Conservation (phyloP, 2,888 invertebrate species). For the Halictus ligatus region DNA sequence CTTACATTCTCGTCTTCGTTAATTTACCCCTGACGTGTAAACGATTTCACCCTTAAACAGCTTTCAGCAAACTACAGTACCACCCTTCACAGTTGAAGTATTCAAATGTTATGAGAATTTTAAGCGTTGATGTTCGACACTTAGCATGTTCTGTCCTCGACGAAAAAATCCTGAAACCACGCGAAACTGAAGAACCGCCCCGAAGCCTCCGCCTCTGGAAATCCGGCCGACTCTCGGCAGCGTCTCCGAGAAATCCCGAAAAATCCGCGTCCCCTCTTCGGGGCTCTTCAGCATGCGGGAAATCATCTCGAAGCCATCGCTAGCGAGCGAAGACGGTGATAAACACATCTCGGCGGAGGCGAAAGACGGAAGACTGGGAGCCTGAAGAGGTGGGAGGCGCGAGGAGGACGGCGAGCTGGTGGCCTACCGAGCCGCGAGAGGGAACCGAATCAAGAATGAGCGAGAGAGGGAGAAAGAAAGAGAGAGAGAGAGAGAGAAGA, state of each 20-base stretch:
- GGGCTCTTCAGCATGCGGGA: not conserved
- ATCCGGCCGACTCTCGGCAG: not conserved
- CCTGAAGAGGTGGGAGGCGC: not conserved
- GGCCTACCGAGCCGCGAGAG: constrained; percentile 30
- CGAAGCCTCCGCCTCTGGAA: no score
- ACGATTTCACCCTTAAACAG: no score
- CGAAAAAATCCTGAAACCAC: no score
- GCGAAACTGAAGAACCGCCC: no score
- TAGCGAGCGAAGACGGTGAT: constrained; percentile 8
- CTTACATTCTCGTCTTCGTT: no score
- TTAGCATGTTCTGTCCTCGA: no score
- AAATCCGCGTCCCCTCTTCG: not conserved
- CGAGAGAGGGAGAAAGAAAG: not conserved
- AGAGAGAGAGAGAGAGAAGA: not conserved
- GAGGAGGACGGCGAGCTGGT: not conserved
- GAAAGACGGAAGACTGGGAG: constrained; percentile 16
- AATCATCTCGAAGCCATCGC: constrained; percentile 31
- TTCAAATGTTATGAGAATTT: no score
- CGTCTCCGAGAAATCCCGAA: not conserved
- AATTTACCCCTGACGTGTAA: no score
- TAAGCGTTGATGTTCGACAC: no score
- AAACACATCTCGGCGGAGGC: not conserved
- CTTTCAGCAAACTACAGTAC: no score
- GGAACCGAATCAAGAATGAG: not conserved
- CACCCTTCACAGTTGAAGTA: no score